Percentiles rank a stretch among this genome's conserved stretches.
Evolutionary conservation across 2,113 vertebrate species (phyloP).

Genomic region (Albula goreensis): DNA sequence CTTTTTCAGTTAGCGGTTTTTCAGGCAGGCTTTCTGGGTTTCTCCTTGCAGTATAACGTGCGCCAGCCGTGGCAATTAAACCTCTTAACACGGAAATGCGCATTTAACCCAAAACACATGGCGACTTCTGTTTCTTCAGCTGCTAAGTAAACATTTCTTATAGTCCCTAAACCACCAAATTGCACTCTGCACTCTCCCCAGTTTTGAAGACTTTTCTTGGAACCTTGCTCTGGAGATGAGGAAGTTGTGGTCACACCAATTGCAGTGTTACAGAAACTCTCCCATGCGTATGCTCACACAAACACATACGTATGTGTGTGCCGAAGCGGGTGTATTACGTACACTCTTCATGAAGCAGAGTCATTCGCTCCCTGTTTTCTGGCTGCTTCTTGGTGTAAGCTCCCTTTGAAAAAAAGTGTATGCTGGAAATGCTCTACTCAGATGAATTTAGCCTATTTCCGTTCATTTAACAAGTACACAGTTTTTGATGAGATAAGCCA

Average conservation of each 20-base stretch:
- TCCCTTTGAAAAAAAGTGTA: background rate
- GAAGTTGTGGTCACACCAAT: constrained; percentile 11
- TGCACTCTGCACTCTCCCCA: constrained; percentile 50
- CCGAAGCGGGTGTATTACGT: background rate
- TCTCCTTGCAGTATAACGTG: constrained; percentile 65
- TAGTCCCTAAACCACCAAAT: constrained; percentile 63
- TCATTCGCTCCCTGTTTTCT: background rate
- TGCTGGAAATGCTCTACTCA: background rate
- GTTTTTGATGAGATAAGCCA: constrained; percentile 34
- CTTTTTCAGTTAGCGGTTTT: constrained; percentile 69
- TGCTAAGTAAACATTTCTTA: constrained; percentile 86
- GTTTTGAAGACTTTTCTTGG: constrained; percentile 55
- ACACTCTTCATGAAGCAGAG: background rate
- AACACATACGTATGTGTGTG: background rate
- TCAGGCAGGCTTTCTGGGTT: constrained; percentile 51
- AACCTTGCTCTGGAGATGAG: constrained; percentile 33
- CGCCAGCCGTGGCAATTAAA: constrained; percentile 73
- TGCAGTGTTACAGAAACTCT: background rate
- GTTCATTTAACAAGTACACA: constrained; percentile 53
- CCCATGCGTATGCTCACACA: background rate
- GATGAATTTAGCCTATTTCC: constrained; percentile 42
- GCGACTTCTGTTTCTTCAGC: constrained; percentile 84
- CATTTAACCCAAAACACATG: constrained; percentile 83
- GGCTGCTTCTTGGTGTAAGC: constrained; percentile 46
- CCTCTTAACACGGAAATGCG: constrained; percentile 77